Conservation (phyloP, 2,113 vertebrate species). For the Nycticebus coucang region DNA sequence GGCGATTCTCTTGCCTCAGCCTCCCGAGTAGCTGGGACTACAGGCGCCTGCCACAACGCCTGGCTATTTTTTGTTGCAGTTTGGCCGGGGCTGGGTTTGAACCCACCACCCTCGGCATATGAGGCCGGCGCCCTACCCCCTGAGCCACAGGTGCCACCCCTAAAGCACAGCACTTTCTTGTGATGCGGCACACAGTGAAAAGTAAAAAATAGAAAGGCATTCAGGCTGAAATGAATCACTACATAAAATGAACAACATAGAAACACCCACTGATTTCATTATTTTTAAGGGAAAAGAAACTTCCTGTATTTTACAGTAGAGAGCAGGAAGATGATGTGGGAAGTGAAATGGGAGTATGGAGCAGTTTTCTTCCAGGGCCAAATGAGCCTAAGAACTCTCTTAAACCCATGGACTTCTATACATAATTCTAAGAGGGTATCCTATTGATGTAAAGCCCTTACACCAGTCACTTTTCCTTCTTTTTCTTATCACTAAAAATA, state of each 20-base stretch:
- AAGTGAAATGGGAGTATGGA: background rate
- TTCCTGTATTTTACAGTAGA: constrained; percentile 47
- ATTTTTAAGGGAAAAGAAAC: constrained; percentile 33
- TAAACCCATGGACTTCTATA: background rate
- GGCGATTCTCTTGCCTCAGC: too few species aligned
- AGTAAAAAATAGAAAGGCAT: constrained; percentile 60
- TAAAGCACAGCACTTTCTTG: constrained; percentile 41
- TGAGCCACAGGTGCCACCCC: too few species aligned
- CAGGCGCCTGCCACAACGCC: too few species aligned
- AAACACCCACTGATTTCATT: constrained; percentile 66
- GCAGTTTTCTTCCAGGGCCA: background rate
- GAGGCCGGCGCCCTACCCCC: too few species aligned
- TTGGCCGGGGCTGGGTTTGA: too few species aligned
- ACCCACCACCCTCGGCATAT: too few species aligned
- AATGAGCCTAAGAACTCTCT: background rate
- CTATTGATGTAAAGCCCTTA: background rate
- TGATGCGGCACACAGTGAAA: constrained; percentile 50
- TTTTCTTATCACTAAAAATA: background rate
- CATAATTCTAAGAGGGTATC: background rate
- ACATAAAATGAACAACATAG: constrained; percentile 33
- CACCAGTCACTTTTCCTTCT: background rate
- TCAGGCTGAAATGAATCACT: constrained; percentile 62
- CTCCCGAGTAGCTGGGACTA: too few species aligned
- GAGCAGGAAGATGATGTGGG: background rate
- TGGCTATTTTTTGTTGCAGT: too few species aligned